Base-by-base conservation (phyloP, 2,113 vertebrate genomes). In the Platanista minor region DNA sequence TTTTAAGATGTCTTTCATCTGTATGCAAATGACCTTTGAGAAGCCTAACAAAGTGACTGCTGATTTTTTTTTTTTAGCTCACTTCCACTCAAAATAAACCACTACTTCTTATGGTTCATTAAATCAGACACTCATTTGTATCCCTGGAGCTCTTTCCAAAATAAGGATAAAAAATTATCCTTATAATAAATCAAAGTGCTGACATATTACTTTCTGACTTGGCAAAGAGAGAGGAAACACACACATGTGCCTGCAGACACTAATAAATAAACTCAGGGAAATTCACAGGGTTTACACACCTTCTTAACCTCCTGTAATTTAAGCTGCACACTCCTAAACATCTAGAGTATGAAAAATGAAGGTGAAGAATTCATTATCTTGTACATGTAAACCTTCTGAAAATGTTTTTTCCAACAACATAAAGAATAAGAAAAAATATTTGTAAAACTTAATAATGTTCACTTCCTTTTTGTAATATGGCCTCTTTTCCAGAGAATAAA, bases 31-130 rank as follows among this genome's bases (percentile, higher is more conserved):
- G 21, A 78, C 3, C 25, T 91, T 36, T 80, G 43, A 82, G 52
- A 86, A 57, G 29, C 25, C 52, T 91, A 85, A 64, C 23, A 64
- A 67, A 54, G 29, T 8, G 66, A 78, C 10, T 77, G n/a, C 46
- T 84, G 9, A 33, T 64, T 91, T 54, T 81, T 57, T 81, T 54
- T 74, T 72, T 86, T 31, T 29, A 92, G 23, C 31, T 14, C 4
- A 75, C 67, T 93, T 64, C 69, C 27, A 96, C 61, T 43, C 36
- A 95, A 13, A 94, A 54, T 87, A 87, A 95, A 41, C 41, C 78
- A 86, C 41, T 91, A 86, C 31, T 91, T 66, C 8, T 96, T 41
- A 23, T 39, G 90, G 75, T 75, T 61, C 49, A 91, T 87, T 87
- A 95, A 80, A 1, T 36, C 74, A 71, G 75, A 0, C 72, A 89